Percentiles rank a stretch among this genome's conserved stretches.
phyloP scores from a whole-genome alignment of 2,888 invertebrate species.

The Agriopis leucophaearia region DNA sequence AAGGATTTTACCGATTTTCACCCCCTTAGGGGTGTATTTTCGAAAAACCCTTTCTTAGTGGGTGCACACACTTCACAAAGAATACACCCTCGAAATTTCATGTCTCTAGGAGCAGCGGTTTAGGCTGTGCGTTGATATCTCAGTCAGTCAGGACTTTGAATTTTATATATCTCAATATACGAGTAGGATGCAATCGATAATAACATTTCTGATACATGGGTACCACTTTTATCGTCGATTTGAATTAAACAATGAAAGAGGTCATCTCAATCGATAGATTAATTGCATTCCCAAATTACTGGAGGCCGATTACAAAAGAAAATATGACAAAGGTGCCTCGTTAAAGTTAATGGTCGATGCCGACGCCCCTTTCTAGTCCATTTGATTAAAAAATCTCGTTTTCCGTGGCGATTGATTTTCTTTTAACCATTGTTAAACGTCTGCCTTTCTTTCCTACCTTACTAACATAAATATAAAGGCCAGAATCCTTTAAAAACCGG shows the following conservation, averaged over 20 bases:
- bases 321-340: slow-evolving; percentile 82
- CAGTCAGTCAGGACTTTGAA: no score
- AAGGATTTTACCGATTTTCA: no score
- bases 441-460: slow-evolving; percentile 49
- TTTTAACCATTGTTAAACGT: slow-evolving; percentile 61
- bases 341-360: slow-evolving; percentile 79
- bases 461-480: slow-evolving; percentile 37
- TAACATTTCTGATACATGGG: background rate
- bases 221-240: slow-evolving; percentile 12
- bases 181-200: background rate
- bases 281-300: slow-evolving; percentile 70
- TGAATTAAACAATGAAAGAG: slow-evolving; percentile 47
- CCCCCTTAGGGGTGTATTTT: no score
- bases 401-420: slow-evolving; percentile 78
- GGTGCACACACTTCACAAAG: no score
- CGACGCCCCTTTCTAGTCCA: slow-evolving; percentile 75
- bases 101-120: no score
- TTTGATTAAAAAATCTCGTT: slow-evolving; percentile 80
- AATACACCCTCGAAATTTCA: no score
- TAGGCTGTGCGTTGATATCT: no score
- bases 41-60: no score
- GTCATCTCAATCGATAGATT: slow-evolving; percentile 56
- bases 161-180: no score
- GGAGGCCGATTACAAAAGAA: slow-evolving; percentile 70
- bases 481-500: slow-evolving; percentile 12